phyloP scores from a whole-genome alignment of 2,888 invertebrate species.

The Sceliomorpha sp. region DNA sequence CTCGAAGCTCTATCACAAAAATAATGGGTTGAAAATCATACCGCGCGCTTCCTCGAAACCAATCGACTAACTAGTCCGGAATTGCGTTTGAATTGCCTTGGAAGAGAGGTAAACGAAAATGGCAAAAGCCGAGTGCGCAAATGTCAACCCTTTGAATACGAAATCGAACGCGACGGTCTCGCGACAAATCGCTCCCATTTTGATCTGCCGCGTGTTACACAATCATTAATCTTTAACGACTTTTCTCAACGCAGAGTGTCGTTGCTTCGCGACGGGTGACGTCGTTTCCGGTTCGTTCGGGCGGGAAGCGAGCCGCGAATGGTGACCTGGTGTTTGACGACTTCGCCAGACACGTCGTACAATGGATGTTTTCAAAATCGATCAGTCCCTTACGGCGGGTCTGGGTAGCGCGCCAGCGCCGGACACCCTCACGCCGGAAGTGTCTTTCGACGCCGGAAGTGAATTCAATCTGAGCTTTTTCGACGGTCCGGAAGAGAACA shows the following conservation, averaged over 20 bases:
- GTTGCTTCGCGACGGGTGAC: conserved; percentile 12
- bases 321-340: conserved; percentile 58
- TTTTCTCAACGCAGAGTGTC: too few relatives aligned
- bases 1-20: conserved; percentile 51
- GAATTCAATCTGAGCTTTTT: conserved; percentile 92
- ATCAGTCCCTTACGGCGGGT: conserved; percentile 85
- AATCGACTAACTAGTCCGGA: conserved; percentile 6
- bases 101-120: background rate
- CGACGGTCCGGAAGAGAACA: conserved; percentile 86
- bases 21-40: conserved; percentile 68
- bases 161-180: too few relatives aligned
- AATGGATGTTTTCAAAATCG: conserved; percentile 89
- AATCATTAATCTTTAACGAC: too few relatives aligned
- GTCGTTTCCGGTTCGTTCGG: conserved; percentile 20
- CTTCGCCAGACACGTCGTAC: conserved; percentile 58
- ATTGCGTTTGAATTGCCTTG: too few relatives aligned
- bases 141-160: too few relatives aligned
- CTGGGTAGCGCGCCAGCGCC: conserved; percentile 84
- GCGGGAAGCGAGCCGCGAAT: conserved; percentile 59
- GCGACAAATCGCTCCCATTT: too few relatives aligned
- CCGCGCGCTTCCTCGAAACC: conserved; percentile 24
- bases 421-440: conserved; percentile 84
- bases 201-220: too few relatives aligned
- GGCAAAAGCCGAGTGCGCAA: background rate
- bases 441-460: conserved; percentile 87